Percentiles rank a stretch among this genome's conserved stretches.
Evolutionary conservation across 2,797 vertebrate species (phyloP).

Genomic region (Varecia variegata): DNA sequence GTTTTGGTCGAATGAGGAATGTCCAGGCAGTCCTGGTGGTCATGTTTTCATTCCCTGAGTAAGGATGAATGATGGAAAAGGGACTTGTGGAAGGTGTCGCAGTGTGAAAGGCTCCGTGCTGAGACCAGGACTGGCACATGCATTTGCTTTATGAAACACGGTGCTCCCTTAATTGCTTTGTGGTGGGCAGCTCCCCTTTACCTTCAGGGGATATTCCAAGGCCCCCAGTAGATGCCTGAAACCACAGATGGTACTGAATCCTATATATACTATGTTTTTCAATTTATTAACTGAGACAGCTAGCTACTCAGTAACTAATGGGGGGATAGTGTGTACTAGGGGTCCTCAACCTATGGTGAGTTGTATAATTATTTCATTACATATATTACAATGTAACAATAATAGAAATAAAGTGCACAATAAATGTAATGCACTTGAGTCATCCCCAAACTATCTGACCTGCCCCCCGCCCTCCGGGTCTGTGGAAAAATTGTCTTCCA

Average conservation of each 20-base stretch:
- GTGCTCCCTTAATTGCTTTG: not conserved
- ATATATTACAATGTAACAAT: too few relatives aligned
- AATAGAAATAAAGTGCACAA: too few relatives aligned
- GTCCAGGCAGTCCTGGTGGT: not conserved
- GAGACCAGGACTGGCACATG: not conserved
- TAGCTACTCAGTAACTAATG: not conserved
- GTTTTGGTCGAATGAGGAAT: not conserved
- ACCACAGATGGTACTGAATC: not conserved
- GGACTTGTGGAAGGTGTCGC: rapidly evolving
- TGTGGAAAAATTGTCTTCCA: too few relatives aligned
- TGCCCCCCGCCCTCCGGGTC: rapidly evolving
- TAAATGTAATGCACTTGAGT: too few relatives aligned
- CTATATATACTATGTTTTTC: not conserved
- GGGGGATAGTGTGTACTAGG: not conserved
- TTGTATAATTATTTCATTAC: too few relatives aligned
- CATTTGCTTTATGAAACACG: not conserved
- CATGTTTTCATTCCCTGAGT: not conserved
- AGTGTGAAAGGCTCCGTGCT: not conserved
- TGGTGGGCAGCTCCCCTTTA: not conserved
- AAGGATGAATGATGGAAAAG: not conserved
- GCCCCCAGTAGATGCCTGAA: not conserved
- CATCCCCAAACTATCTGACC: too few relatives aligned
- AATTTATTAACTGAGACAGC: not conserved
- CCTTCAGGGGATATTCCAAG: not conserved
- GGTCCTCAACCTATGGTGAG: too few relatives aligned